Evolutionary conservation across 2,888 invertebrate species (phyloP), one percentile per base, ranked within the genome.

Genomic region (Megaustenia siamemsis): DNA sequence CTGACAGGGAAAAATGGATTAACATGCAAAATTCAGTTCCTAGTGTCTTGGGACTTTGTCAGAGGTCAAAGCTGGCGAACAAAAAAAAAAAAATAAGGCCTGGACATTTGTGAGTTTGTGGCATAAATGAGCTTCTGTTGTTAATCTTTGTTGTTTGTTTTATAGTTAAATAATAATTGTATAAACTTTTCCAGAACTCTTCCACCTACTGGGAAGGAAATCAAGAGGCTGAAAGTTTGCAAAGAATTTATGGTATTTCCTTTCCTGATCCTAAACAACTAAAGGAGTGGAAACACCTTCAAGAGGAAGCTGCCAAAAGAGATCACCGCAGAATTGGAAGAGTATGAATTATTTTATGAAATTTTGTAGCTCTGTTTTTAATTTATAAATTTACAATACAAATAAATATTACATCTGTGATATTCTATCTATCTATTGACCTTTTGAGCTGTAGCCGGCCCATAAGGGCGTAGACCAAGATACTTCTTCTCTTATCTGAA

Each of bases 141-240:
- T 38, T 63, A 28, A 63, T 8, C 24, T 43, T 73, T 28, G 1
- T 45, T 18, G 49, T 49, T 24, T 49, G 28, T 73, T 18, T 49
- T 15, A 35, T 49, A 32, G 32, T 49, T 32, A 24, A 38, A 24
- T 24, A 21, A 69, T 18, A 40, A 18, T 35, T 68, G n/a, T 32
- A 35, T 49, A n/a, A 73, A 45, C 35, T 32, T 45, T 49, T 32
- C 6, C 73, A 95, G 95, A 95, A 95, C 89, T 95, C 95, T 0
- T 93, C 98, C 0, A 97, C 98, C 0, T 99, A 98, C 93, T 99
- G 99, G 99, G 98, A 99, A 93, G 99, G 99, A 5, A 98, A 97
- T 89, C 96, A 97, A 0, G 97, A 98, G 63, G 98, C 98, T 0
- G 99, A 99, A 94, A 96, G 96, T 0, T 94, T 99, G 1, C 99